Evolutionary conservation across 2,113 vertebrate genomes (phyloP).

Genomic region (Clarias batrachus): DNA sequence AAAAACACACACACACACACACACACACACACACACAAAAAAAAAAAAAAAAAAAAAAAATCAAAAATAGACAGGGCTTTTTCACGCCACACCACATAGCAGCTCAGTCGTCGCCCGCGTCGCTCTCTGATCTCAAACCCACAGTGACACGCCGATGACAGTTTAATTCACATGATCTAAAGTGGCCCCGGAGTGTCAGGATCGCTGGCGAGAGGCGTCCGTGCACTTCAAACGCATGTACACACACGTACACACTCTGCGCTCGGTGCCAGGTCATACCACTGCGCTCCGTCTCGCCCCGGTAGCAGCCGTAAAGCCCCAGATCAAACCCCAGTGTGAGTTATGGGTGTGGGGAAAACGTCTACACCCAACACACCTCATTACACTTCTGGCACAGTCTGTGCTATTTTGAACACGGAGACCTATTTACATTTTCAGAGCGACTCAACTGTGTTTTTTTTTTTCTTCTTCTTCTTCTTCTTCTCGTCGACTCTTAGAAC

Average conservation of each 20-base stretch:
- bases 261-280: slow-evolving; percentile 20
- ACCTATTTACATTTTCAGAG: slow-evolving; percentile 35
- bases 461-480: slow-evolving; percentile 11
- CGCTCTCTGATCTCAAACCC: slow-evolving; percentile 15
- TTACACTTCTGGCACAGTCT: slow-evolving; percentile 33
- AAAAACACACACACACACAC: too few relatives aligned
- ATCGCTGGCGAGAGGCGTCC: slow-evolving; percentile 4
- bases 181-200: not conserved
- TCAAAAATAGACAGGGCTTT: not conserved
- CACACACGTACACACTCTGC: not conserved
- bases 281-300: slow-evolving; percentile 31
- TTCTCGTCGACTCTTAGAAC: slow-evolving; percentile 21
- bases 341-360: slow-evolving; percentile 24
- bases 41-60: not conserved
- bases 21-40: too few relatives aligned
- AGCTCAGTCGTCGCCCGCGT: not conserved
- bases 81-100: not conserved
- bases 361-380: slow-evolving; percentile 44
- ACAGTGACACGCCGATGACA: not conserved
- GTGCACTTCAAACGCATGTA: not conserved
- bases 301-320: slow-evolving; percentile 36
- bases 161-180: slow-evolving; percentile 34
- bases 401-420: slow-evolving; percentile 15
- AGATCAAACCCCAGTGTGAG: slow-evolving; percentile 25
- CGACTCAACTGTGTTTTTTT: not conserved